Percentiles rank a stretch among this genome's conserved stretches.
phyloP scores from a whole-genome alignment of 2,888 invertebrate genomes.

The Pandemis cinnamomeana region DNA sequence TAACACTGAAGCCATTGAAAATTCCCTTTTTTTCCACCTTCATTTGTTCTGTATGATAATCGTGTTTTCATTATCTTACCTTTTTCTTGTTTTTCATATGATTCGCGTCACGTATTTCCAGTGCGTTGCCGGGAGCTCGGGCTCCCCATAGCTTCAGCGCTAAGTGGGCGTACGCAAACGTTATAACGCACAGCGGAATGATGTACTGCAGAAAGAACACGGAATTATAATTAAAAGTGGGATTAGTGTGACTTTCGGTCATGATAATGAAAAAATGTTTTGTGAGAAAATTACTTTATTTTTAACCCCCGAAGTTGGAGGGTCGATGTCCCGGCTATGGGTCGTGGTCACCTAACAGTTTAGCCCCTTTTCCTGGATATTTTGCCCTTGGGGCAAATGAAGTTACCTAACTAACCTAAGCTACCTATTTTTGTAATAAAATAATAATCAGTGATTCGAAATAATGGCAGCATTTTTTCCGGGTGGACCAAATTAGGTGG shows the following conservation, averaged over 20 bases:
- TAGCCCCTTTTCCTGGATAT: no score
- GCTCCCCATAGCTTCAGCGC: constrained; percentile 92
- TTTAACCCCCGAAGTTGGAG: no score
- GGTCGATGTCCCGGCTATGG: no score
- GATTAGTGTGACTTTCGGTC: not conserved
- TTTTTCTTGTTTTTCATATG: constrained; percentile 92
- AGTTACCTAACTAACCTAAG: no score
- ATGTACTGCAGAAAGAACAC: constrained; percentile 85
- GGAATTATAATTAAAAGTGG: not conserved
- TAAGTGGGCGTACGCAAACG: constrained; percentile 92
- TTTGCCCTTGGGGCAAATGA: no score
- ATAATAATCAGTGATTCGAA: no score
- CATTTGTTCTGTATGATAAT: not conserved
- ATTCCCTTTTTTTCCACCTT: no score
- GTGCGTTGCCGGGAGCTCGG: constrained; percentile 91
- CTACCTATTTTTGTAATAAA: no score
- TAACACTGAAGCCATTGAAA: no score
- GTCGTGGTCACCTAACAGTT: no score
- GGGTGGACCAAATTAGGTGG: no score
- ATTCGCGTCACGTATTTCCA: constrained; percentile 90
- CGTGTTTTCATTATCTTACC: constrained; percentile 73
- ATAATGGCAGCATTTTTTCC: no score
- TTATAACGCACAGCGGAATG: constrained; percentile 91
- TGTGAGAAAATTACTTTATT: not conserved
- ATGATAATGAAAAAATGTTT: not conserved